Conservation (phyloP, 2,797 vertebrate species). For the Acrossocheilus fasciatus region DNA sequence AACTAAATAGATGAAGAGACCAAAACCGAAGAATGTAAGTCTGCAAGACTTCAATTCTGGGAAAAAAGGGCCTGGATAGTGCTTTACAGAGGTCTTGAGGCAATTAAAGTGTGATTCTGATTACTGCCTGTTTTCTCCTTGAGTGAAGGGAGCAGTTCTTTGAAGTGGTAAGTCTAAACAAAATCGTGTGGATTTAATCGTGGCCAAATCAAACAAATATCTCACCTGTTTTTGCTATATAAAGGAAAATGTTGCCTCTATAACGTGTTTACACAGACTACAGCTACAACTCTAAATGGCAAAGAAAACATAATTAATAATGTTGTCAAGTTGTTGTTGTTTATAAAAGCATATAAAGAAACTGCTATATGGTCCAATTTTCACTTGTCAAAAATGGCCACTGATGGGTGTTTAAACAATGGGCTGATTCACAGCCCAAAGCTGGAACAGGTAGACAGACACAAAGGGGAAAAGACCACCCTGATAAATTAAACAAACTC, state of each 20-base stretch:
- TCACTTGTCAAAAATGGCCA: not conserved
- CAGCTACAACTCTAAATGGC: not conserved
- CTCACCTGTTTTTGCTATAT: constrained; percentile 22
- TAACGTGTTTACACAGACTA: constrained; percentile 15
- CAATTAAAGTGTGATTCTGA: constrained; percentile 52
- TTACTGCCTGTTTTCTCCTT: constrained; percentile 45
- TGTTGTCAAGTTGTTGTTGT: constrained; percentile 6
- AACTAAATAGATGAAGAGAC: not conserved
- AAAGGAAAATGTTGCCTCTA: constrained; percentile 12
- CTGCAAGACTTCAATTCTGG: constrained; percentile 1
- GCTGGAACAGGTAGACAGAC: constrained; percentile 18
- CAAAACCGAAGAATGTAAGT: not conserved
- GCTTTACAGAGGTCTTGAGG: constrained; percentile 7
- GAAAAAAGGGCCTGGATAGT: not conserved
- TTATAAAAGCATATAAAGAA: constrained; percentile 54
- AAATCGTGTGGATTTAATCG: constrained; percentile 35
- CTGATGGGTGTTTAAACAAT: constrained; percentile 42
- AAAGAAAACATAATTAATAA: constrained; percentile 26
- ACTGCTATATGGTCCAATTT: not conserved
- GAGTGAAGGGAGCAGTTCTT: constrained; percentile 60
- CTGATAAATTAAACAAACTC: constrained; percentile 80
- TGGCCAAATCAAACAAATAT: constrained; percentile 31
- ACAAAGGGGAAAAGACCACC: constrained; percentile 41
- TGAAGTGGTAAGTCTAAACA: constrained; percentile 59
- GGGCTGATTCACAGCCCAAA: constrained; percentile 21